Evolutionary conservation across 2,113 vertebrate genomes (phyloP).

Genomic region (Zapus hudsonius): DNA sequence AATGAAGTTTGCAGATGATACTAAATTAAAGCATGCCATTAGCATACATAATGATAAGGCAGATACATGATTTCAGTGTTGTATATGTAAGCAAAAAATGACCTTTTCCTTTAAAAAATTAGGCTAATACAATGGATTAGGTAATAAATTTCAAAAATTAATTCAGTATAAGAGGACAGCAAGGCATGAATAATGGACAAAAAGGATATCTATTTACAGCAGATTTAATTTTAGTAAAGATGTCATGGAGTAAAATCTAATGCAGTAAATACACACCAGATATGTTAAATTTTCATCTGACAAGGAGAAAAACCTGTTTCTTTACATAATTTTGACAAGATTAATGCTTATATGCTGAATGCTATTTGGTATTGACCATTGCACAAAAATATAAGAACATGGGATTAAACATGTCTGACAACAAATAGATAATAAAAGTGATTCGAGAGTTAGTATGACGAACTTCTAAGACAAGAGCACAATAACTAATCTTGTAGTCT

Average conservation of each 20-base stretch:
- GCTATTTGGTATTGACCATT: neutral
- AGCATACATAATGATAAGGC: neutral
- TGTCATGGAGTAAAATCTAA: neutral
- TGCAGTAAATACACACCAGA: neutral
- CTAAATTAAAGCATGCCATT: conserved; percentile 41
- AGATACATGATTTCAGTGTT: conserved; percentile 31
- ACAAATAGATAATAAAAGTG: conserved; percentile 42
- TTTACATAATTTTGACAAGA: neutral
- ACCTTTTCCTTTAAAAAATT: conserved; percentile 46
- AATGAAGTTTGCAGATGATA: conserved; percentile 65
- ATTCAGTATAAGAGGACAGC: neutral
- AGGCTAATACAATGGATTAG: neutral
- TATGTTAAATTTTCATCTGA: conserved; percentile 28
- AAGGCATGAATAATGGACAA: neutral
- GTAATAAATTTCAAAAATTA: neutral
- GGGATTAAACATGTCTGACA: conserved; percentile 27
- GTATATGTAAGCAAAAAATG: conserved; percentile 17
- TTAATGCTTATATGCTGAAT: conserved; percentile 29
- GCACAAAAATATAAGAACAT: neutral
- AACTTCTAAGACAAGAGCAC: conserved; percentile 52
- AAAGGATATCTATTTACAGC: neutral
- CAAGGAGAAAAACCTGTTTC: neutral
- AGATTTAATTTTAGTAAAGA: conserved; percentile 3
- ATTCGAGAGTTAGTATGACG: conserved; percentile 32
- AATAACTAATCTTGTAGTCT: conserved; percentile 51